These are phyloP conservation scores for Luehdorfia chinensis DNA, from an alignment of 1,140 invertebrate genomes.

Conservation along the genomic window DNA sequence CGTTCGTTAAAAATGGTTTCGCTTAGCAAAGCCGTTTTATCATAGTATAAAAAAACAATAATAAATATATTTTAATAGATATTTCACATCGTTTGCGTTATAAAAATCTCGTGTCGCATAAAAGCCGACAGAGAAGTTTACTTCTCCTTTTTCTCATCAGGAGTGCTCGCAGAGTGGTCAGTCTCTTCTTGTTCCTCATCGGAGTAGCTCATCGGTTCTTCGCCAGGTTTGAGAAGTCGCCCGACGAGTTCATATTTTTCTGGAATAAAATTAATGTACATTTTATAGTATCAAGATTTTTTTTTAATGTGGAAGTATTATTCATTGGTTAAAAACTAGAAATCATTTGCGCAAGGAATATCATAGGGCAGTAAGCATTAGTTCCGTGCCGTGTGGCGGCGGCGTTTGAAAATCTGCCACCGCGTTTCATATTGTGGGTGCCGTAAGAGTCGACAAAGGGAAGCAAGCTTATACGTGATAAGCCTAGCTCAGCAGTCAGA, in stretches of 20 bases:
- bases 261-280: too few species aligned
- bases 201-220: conserved; percentile 93
- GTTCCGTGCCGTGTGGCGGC: too few species aligned
- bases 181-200: conserved; percentile 89
- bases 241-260: conserved; percentile 97
- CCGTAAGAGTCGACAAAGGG: too few species aligned
- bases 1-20: too few species aligned
- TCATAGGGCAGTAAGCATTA: too few species aligned
- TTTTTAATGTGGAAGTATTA: too few species aligned
- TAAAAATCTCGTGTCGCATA: neutral
- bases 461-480: too few species aligned
- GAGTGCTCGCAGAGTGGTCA: conserved; percentile 37
- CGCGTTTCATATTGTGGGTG: too few species aligned
- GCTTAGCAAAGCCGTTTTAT: conserved; percentile 6
- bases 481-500: too few species aligned
- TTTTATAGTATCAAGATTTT: conserved; percentile 17
- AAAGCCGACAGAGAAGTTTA: conserved; percentile 19
- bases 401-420: too few species aligned
- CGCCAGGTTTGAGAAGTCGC: conserved; percentile 92
- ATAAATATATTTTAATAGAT: conserved; percentile 8
- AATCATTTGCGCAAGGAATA: too few species aligned
- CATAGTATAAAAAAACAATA: conserved; percentile 5
- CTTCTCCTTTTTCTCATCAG: conserved; percentile 54
- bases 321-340: too few species aligned
- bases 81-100: neutral